Percentiles rank a stretch among this genome's conserved stretches.
Conservation (phyloP, 2,797 vertebrate genomes). For the Thripadectes ignobilis region DNA sequence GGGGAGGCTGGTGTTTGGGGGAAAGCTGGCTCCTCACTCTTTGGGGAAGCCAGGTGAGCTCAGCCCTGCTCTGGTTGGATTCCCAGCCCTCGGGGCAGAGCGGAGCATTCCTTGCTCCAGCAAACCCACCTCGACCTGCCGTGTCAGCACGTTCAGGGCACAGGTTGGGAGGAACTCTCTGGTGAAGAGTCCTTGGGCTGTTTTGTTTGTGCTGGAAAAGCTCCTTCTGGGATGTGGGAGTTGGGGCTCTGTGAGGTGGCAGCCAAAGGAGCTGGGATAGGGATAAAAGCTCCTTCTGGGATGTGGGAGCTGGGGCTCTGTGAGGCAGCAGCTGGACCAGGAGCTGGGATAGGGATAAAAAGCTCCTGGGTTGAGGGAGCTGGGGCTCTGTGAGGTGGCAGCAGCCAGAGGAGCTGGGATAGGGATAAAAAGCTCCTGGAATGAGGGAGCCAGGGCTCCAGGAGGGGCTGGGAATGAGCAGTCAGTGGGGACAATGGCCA, state of each 20-base stretch:
- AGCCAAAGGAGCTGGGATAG: background rate
- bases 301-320: background rate
- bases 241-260: background rate
- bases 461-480: accelerated
- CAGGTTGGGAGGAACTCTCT: background rate
- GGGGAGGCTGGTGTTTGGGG: background rate
- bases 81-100: background rate
- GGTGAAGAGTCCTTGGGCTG: accelerated
- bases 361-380: background rate
- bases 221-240: background rate
- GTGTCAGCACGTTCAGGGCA: background rate
- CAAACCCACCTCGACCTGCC: background rate
- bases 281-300: background rate
- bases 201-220: background rate
- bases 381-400: background rate
- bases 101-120: background rate
- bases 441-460: background rate
- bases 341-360: background rate
- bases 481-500: background rate
- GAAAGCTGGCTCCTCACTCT: background rate
- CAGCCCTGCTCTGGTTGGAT: background rate
- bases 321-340: too few species aligned
- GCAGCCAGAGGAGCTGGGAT: background rate
- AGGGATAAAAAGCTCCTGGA: background rate
- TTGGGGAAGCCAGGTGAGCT: background rate